Conservation (phyloP, 2,888 invertebrate species). For the Pycnomerus fuliginosus region DNA sequence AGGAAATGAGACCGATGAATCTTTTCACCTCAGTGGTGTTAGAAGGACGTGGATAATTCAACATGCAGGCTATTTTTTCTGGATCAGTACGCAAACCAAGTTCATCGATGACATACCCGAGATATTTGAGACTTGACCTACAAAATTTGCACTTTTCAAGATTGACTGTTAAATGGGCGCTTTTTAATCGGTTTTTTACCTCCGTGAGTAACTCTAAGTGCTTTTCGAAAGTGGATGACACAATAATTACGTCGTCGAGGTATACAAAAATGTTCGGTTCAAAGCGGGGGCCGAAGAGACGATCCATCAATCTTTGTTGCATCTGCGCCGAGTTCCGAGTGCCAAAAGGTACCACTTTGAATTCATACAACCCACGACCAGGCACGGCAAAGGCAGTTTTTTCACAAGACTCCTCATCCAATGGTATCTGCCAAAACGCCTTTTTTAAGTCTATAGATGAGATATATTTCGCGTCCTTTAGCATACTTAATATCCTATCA, state of each 20-base stretch:
- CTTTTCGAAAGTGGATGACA: neutral
- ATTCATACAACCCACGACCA: too few relatives aligned
- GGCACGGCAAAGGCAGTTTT: too few relatives aligned
- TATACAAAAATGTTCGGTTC: too few relatives aligned
- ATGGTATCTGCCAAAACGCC: constrained; percentile 4
- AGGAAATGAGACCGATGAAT: constrained; percentile 15
- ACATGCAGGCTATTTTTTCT: constrained; percentile 16
- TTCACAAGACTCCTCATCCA: too few relatives aligned
- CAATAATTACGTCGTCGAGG: too few relatives aligned
- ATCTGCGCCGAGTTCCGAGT: too few relatives aligned
- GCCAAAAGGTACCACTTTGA: too few relatives aligned
- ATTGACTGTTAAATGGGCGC: neutral
- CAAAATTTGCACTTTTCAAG: constrained; percentile 2
- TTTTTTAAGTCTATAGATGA: constrained; percentile 1
- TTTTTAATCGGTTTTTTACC: neutral
- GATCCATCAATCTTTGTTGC: too few relatives aligned
- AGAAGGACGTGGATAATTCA: constrained; percentile 13
- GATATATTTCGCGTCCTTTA: neutral
- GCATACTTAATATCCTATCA: neutral
- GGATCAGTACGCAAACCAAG: constrained; percentile 12
- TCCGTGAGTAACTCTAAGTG: neutral
- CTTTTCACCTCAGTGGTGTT: too few relatives aligned
- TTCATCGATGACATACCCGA: neutral
- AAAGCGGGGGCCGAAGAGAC: too few relatives aligned
- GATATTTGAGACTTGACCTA: neutral